These are phyloP conservation scores for Podotricha telesiphe DNA, from an alignment of 2,888 invertebrate genomes.

Conservation along the genomic window DNA sequence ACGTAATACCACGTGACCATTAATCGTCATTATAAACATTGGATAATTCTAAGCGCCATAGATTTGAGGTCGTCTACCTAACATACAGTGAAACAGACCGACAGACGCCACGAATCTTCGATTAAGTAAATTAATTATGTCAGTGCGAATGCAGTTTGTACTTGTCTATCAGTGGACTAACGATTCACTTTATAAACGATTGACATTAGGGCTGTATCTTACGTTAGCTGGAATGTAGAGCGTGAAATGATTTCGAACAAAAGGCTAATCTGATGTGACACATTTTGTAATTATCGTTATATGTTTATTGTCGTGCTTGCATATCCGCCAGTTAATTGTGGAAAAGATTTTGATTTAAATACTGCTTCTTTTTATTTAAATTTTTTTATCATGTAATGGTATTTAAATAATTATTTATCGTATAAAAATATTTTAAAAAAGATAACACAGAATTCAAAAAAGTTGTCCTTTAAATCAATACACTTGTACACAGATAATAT, in stretches of 20 bases:
- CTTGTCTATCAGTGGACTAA: conserved; percentile 23
- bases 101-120: conserved; percentile 28
- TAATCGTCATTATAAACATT: conserved; percentile 70
- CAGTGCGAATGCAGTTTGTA: conserved; percentile 10
- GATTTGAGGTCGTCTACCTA: conserved; percentile 71
- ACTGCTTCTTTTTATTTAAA: too few relatives aligned
- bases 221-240: conserved; percentile 67
- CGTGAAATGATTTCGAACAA: conserved; percentile 71
- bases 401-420: too few relatives aligned
- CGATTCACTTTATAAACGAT: conserved; percentile 34
- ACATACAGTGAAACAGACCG: conserved; percentile 50
- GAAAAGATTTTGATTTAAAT: background rate
- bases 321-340: conserved; percentile 33
- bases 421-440: too few relatives aligned
- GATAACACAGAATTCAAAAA: too few relatives aligned
- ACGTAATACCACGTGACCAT: conserved; percentile 68
- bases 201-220: conserved; percentile 42
- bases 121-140: conserved; percentile 30
- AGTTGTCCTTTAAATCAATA: too few relatives aligned
- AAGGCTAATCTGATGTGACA: conserved; percentile 53
- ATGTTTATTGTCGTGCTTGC: conserved; percentile 37
- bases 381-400: too few relatives aligned
- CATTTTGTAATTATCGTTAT: conserved; percentile 43
- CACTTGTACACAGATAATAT: too few relatives aligned
- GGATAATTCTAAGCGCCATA: conserved; percentile 61